These are phyloP conservation scores for Sceloporus undulatus DNA, from an alignment of 2,113 vertebrate genomes.

Conservation along the genomic window DNA sequence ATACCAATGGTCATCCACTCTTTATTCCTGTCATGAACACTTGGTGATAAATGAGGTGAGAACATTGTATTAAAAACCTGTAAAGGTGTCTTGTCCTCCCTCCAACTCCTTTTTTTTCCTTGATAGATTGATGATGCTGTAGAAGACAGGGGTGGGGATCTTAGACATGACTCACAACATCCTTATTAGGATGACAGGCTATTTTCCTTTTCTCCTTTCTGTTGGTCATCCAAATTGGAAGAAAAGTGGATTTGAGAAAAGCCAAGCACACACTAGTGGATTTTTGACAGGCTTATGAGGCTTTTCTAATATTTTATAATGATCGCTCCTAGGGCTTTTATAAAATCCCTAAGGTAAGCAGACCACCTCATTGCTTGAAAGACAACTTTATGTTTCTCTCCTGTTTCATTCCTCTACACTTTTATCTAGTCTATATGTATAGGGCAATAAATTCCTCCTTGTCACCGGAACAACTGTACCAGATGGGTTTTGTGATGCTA, in stretches of 20 bases:
- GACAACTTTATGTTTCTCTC: neutral
- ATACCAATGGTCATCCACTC: neutral
- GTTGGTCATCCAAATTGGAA: neutral
- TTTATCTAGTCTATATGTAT: neutral
- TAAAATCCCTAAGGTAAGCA: neutral
- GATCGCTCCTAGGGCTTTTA: neutral
- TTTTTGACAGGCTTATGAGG: neutral
- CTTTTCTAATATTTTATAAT: slow-evolving; percentile 4
- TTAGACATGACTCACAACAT: slow-evolving; percentile 8
- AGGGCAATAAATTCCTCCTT: neutral
- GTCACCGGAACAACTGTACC: neutral
- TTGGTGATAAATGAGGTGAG: neutral
- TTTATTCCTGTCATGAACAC: neutral
- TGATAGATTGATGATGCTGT: neutral
- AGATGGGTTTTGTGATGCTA: neutral
- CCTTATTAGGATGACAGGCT: slow-evolving; percentile 2
- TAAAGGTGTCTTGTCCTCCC: neutral
- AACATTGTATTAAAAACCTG: slow-evolving; percentile 15
- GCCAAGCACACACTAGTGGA: neutral
- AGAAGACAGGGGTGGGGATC: neutral
- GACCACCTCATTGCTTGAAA: neutral
- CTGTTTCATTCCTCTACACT: neutral
- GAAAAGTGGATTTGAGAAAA: slow-evolving; percentile 16
- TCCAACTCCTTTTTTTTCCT: neutral
- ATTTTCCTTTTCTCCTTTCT: slow-evolving; percentile 28